Percentiles rank a stretch among this genome's conserved stretches.
phyloP scores from a whole-genome alignment of 2,113 vertebrate genomes.

The Phrynocephalus versicolor region DNA sequence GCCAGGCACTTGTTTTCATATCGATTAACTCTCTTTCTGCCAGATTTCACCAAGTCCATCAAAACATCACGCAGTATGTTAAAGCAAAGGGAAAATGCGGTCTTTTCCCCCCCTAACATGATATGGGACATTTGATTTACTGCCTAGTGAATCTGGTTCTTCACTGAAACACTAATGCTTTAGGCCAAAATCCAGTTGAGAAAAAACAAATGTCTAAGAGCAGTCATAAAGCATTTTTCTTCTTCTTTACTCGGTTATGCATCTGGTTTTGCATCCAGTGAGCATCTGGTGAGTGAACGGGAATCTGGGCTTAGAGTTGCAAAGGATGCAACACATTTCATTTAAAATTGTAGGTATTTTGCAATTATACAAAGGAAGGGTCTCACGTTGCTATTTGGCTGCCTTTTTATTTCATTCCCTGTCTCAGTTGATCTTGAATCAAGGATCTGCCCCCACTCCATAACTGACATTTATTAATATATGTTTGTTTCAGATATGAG shows the following conservation, averaged over 20 bases:
- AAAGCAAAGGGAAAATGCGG: not conserved
- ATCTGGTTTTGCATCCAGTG: too few relatives aligned
- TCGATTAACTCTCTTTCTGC: too few relatives aligned
- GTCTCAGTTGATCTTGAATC: not conserved
- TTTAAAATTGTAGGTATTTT: not conserved
- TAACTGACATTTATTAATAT: not conserved
- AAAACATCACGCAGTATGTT: too few relatives aligned
- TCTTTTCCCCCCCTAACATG: not conserved
- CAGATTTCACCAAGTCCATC: too few relatives aligned
- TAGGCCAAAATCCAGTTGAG: not conserved
- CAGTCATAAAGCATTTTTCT: too few relatives aligned
- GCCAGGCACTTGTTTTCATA: too few relatives aligned
- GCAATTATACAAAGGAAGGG: not conserved
- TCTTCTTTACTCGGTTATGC: too few relatives aligned
- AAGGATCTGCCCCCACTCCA: not conserved
- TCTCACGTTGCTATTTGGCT: not conserved
- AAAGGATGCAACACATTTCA: not conserved
- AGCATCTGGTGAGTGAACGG: too few relatives aligned
- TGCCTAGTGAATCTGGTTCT: not conserved
- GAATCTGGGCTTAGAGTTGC: not conserved
- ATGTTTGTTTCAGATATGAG: slow-evolving; percentile 71
- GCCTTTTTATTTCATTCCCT: not conserved
- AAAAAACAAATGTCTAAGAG: too few relatives aligned
- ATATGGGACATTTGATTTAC: not conserved
- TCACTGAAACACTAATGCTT: not conserved